These are phyloP conservation scores for Orthonevra nobilis DNA, from an alignment of 2,888 invertebrate genomes.

Conservation along the genomic window DNA sequence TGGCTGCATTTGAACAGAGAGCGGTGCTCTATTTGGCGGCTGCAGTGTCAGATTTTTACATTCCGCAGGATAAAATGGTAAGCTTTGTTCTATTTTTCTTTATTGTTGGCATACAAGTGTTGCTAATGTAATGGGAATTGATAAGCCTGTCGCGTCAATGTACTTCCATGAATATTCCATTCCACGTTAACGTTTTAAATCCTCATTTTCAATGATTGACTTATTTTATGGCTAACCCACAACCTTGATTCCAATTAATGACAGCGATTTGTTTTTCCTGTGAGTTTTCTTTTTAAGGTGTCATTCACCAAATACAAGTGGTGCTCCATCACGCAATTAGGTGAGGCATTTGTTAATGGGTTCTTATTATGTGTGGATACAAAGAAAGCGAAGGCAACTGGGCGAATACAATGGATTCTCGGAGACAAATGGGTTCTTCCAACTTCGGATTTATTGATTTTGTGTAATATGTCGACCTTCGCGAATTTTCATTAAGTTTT, in stretches of 20 bases:
- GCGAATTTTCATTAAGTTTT: no score
- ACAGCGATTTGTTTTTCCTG: constrained; percentile 25
- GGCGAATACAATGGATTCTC: neutral
- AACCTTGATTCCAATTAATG: constrained; percentile 45
- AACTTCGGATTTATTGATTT: no score
- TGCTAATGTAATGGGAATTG: no score
- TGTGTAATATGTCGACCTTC: no score
- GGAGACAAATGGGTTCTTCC: neutral
- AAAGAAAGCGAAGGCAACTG: neutral
- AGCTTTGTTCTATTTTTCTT: no score
- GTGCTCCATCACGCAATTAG: constrained; percentile 54
- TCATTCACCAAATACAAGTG: constrained; percentile 18
- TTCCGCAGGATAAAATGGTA: constrained; percentile 95
- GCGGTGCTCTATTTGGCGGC: constrained; percentile 97
- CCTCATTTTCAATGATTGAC: no score
- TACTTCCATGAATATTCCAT: no score
- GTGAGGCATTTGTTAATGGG: constrained; percentile 33
- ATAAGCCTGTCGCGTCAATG: no score
- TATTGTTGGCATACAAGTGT: no score
- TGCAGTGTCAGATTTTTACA: constrained; percentile 99
- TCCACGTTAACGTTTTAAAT: no score
- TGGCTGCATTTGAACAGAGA: constrained; percentile 84
- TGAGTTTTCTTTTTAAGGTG: constrained; percentile 30
- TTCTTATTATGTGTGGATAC: constrained; percentile 15
- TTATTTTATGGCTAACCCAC: no score